phyloP scores from a whole-genome alignment of 92 coral and sea anemone genomes.

The Palythoa grandiflora region DNA sequence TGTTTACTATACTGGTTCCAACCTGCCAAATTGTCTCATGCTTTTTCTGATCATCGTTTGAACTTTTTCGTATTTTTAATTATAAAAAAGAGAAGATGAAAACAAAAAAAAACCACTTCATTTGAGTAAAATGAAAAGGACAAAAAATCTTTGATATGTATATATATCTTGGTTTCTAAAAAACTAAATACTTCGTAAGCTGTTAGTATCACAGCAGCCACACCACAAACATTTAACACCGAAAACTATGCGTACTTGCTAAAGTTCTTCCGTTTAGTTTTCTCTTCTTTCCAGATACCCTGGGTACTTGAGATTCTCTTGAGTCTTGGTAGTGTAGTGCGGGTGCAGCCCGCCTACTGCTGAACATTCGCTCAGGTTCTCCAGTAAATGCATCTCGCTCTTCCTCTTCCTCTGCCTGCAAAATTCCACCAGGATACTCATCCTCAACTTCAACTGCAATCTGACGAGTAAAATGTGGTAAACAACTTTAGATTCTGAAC shows the following conservation, averaged over 20 bases:
- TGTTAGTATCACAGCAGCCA: background rate
- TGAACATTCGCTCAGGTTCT: slow-evolving; percentile 79
- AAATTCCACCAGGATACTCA: slow-evolving; percentile 95
- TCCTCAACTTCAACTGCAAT: slow-evolving; percentile 97
- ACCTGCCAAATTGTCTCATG: too few relatives aligned
- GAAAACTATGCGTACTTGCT: slow-evolving; percentile 1
- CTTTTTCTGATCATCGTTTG: too few relatives aligned
- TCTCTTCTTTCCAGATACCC: slow-evolving; percentile 73
- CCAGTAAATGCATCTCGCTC: slow-evolving; percentile 84
- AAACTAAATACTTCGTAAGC: background rate
- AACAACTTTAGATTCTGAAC: background rate
- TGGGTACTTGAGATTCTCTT: slow-evolving; percentile 35
- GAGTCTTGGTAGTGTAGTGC: slow-evolving; percentile 63
- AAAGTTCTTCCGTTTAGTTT: slow-evolving; percentile 64
- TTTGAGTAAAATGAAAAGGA: too few relatives aligned
- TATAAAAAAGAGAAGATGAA: too few relatives aligned
- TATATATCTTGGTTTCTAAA: too few relatives aligned
- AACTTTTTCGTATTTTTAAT: too few relatives aligned
- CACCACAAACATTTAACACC: background rate
- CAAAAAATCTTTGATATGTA: too few relatives aligned
- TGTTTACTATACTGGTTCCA: too few relatives aligned
- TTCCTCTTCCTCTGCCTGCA: slow-evolving; percentile 99
- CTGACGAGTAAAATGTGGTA: slow-evolving; percentile 39
- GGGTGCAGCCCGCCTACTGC: slow-evolving; percentile 80
- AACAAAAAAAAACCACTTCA: too few relatives aligned